Percentiles rank a stretch among this genome's conserved stretches.
phyloP scores from a whole-genome alignment of 2,797 vertebrate species.

The Betta splendens region DNA sequence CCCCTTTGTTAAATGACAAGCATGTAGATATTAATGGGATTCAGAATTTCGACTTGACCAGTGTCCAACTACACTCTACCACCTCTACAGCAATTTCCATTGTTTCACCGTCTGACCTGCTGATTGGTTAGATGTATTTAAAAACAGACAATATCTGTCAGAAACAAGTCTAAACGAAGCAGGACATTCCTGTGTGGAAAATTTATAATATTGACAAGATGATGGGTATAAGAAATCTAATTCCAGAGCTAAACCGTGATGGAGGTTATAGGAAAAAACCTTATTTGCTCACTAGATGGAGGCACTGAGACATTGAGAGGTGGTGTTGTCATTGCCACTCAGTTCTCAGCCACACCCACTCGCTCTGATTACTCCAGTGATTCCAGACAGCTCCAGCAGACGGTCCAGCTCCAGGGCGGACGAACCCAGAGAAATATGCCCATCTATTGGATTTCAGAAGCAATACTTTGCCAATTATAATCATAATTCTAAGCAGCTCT shows the following conservation, averaged over 20 bases:
- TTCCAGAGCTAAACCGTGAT: too few relatives aligned
- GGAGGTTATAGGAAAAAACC: not conserved
- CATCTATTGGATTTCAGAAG: constrained; percentile 40
- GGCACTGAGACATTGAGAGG: constrained; percentile 32
- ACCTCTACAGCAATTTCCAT: not conserved
- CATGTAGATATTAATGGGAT: too few relatives aligned
- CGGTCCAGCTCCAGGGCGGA: constrained; percentile 49
- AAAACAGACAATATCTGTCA: not conserved
- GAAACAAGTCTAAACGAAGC: constrained; percentile 20
- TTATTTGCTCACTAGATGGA: constrained; percentile 58
- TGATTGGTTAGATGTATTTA: too few relatives aligned
- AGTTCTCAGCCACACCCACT: constrained; percentile 72
- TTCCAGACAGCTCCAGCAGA: constrained; percentile 65
- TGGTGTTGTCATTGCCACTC: constrained; percentile 23
- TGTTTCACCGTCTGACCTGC: constrained; percentile 2
- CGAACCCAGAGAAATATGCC: constrained; percentile 47
- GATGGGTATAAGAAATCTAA: too few relatives aligned
- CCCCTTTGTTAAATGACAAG: too few relatives aligned
- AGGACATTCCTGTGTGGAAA: not conserved
- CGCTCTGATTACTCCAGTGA: constrained; percentile 46
- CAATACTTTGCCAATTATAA: constrained; percentile 13
- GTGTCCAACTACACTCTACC: not conserved
- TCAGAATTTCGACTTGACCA: too few relatives aligned
- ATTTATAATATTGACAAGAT: too few relatives aligned
- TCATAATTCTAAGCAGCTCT: too few relatives aligned